Base-by-base conservation (phyloP, 2,113 vertebrate genomes). In the Nothocercus nigrocapillus region DNA sequence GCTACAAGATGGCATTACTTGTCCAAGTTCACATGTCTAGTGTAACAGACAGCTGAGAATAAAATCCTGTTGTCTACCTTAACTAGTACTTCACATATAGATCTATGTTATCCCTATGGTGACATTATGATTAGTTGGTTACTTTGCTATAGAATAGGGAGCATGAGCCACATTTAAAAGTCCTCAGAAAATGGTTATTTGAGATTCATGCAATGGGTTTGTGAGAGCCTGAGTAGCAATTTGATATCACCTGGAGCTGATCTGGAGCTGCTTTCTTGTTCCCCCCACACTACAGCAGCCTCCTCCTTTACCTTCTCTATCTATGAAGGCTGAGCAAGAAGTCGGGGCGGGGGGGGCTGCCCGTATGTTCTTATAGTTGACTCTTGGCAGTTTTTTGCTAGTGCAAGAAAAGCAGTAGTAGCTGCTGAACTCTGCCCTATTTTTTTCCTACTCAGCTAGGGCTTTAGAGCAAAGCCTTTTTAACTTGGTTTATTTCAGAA, bases 361-460 rank as follows among this genome's bases (percentile, higher is more conserved):
- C 32, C 0, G 1, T 8, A 30, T 6, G 42, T n/a, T 30, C 22
- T 77, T 3, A 0, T 2, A 63, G 32, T 2, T 77, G 5, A 32
- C 47, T 18, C 32, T 74, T 27, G 73, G 7, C 10, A 0, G 38
- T 13, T 19, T 34, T 82, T 24, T 30, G 13, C 61, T 36, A 77
- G 19, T 25, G 32, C 21, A 88, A 82, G 49, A 83, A 61, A 56
- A 58, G n/a, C 16, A 28, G 2, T 36, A 82, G 38, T 62, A 53
- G 63, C 6, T 45, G 11, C 1, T 44, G 67, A 11, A 5, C 18
- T 64, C 38, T 87, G 38, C 28, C 28, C 38, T 47, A 42, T 34
- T 11, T 42, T 88, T 82, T 68, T 84, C 36, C 12, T 64, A 8
- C 56, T 92, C 7, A 12, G 49, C 77, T 73, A 67, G 28, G 58